Conservation (phyloP, 2,888 invertebrate genomes). For the Poecilus cupreus region DNA sequence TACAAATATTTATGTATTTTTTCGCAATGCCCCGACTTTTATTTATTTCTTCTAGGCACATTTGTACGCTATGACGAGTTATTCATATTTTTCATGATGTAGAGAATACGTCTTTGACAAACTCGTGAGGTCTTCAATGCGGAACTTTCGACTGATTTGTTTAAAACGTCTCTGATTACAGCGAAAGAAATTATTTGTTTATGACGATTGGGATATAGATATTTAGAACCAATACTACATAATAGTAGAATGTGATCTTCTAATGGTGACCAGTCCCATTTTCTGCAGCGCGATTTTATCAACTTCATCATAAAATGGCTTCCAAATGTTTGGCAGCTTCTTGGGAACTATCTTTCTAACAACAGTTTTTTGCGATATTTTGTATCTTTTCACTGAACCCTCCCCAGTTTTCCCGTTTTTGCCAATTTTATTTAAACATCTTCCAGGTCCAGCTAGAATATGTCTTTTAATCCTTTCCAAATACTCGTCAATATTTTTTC, state of each 20-base stretch:
- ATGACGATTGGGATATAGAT: slow-evolving; percentile 73
- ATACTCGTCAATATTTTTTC: slow-evolving; percentile 47
- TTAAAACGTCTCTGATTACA: slow-evolving; percentile 76
- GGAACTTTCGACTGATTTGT: slow-evolving; percentile 72
- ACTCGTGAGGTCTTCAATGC: slow-evolving; percentile 82
- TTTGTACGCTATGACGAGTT: slow-evolving; percentile 77
- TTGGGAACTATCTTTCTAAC: slow-evolving; percentile 42
- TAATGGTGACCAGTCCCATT: slow-evolving; percentile 80
- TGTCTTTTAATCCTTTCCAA: slow-evolving; percentile 65
- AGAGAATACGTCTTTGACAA: slow-evolving; percentile 78
- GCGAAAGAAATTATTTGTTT: slow-evolving; percentile 72
- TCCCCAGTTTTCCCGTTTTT: slow-evolving; percentile 60
- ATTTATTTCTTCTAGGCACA: slow-evolving; percentile 78
- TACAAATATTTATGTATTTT: slow-evolving; percentile 71
- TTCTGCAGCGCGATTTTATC: slow-evolving; percentile 79
- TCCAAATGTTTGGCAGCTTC: slow-evolving; percentile 59
- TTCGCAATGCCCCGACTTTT: slow-evolving; percentile 75
- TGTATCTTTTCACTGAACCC: slow-evolving; percentile 51
- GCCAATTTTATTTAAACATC: slow-evolving; percentile 58
- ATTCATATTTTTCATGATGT: slow-evolving; percentile 70
- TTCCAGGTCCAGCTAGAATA: slow-evolving; percentile 65
- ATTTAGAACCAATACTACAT: slow-evolving; percentile 78
- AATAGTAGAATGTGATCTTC: slow-evolving; percentile 83
- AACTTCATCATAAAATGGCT: slow-evolving; percentile 75
- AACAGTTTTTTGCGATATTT: slow-evolving; percentile 41